A percentile compares a stretch with the other conserved stretches of the same genome.
Conservation (phyloP, 2,113 vertebrate genomes). For the Pionites leucogaster region DNA sequence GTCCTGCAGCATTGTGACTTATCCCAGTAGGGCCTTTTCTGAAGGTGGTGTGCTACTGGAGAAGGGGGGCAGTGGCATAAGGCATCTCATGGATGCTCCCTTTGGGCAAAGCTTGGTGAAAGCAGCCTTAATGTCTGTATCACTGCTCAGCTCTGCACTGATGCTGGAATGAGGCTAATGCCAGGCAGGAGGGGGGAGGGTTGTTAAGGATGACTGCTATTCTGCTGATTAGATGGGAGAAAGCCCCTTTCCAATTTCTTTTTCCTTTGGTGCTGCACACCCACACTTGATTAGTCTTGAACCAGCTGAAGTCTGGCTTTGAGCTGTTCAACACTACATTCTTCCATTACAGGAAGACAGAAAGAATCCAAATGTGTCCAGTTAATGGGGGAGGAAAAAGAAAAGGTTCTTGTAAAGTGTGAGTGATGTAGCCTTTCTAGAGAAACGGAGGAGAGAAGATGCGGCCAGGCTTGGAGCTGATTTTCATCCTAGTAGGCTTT, state of each 20-base stretch:
- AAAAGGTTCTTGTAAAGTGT: background rate
- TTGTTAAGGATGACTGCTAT: constrained; percentile 34
- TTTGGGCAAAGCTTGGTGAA: background rate
- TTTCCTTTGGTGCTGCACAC: background rate
- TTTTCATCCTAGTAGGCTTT: background rate
- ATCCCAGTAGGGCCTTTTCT: background rate
- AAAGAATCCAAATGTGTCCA: background rate
- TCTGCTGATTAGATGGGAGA: background rate
- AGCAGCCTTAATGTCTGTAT: background rate
- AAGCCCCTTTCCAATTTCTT: background rate
- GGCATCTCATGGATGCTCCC: background rate
- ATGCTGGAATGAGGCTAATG: constrained; percentile 49
- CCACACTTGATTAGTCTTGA: background rate
- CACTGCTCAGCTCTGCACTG: background rate
- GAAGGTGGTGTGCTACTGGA: background rate
- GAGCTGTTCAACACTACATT: background rate
- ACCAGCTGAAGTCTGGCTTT: background rate
- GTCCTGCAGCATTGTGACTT: background rate
- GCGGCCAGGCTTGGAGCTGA: background rate
- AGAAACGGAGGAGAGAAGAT: background rate
- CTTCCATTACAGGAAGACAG: background rate
- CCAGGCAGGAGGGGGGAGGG: constrained; percentile 33
- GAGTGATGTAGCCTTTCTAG: background rate
- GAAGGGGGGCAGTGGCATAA: background rate
- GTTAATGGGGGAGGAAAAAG: background rate